Evolutionary conservation across 2,113 vertebrate genomes (phyloP).

Genomic region (Corythaeola cristata): DNA sequence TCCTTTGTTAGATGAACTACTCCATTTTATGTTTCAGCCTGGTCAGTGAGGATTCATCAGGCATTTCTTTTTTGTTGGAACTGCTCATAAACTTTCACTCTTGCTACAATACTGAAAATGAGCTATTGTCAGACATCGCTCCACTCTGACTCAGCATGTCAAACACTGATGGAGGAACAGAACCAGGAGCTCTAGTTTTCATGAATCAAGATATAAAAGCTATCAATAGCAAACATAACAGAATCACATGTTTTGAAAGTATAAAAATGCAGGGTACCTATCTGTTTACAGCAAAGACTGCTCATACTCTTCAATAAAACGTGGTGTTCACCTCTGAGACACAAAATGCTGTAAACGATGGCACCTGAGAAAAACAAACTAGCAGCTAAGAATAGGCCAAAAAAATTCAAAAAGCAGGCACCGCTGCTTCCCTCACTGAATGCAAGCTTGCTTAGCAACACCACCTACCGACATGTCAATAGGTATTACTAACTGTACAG

Average conservation of each 20-base stretch:
- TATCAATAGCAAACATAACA: not conserved
- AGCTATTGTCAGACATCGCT: not conserved
- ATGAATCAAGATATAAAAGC: not conserved
- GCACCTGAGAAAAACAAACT: not conserved
- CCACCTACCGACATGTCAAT: not conserved
- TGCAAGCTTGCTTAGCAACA: not conserved
- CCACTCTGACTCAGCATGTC: not conserved
- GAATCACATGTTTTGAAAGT: not conserved
- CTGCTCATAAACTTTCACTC: not conserved
- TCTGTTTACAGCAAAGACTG: not conserved
- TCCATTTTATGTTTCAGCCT: not conserved
- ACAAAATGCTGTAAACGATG: not conserved
- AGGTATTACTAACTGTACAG: not conserved
- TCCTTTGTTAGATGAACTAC: not conserved
- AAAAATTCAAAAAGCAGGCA: not conserved
- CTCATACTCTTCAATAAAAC: not conserved
- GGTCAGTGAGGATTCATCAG: not conserved
- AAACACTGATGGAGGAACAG: not conserved
- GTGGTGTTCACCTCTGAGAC: not conserved
- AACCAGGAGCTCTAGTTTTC: not conserved
- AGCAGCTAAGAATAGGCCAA: not conserved
- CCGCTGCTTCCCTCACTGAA: not conserved
- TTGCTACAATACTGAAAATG: not conserved
- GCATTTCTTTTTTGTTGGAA: not conserved
- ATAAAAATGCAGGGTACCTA: not conserved